These are phyloP conservation scores for Gopherus evgoodei DNA, from an alignment of 2,113 vertebrate species.

Conservation along the genomic window DNA sequence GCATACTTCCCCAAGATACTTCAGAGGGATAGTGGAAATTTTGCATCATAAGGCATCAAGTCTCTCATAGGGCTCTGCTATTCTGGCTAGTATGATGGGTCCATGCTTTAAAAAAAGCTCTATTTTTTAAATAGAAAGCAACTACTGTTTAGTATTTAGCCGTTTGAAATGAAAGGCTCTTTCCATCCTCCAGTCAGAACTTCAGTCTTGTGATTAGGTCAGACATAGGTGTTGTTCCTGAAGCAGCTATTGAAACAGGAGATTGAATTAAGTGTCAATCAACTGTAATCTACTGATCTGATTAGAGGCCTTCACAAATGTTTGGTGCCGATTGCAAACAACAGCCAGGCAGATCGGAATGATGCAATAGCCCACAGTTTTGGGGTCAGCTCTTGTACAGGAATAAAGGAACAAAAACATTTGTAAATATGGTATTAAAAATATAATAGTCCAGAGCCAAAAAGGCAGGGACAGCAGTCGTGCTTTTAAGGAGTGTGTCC, in stretches of 20 bases:
- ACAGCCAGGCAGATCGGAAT: constrained; percentile 94
- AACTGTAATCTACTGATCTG: constrained; percentile 90
- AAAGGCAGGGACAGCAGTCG: constrained; percentile 89
- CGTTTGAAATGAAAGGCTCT: constrained; percentile 68
- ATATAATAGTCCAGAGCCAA: constrained; percentile 92
- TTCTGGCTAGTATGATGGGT: constrained; percentile 45
- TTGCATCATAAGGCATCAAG: constrained; percentile 75
- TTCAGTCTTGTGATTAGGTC: constrained; percentile 70
- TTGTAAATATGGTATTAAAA: constrained; percentile 95
- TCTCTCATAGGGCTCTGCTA: constrained; percentile 58
- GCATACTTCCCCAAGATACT: constrained; percentile 61
- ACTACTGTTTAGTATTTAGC: constrained; percentile 65
- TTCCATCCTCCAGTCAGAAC: constrained; percentile 69
- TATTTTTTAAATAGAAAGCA: constrained; percentile 68
- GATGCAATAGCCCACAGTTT: constrained; percentile 94
- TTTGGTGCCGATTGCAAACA: constrained; percentile 91
- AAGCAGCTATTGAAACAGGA: constrained; percentile 43
- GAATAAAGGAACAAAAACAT: constrained; percentile 98
- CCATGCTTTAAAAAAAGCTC: constrained; percentile 47
- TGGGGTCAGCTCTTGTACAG: constrained; percentile 95
- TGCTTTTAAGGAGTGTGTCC: constrained; percentile 83
- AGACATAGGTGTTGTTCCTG: constrained; percentile 43
- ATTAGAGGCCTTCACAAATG: constrained; percentile 89
- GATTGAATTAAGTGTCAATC: constrained; percentile 87
- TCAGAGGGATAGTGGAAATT: constrained; percentile 73